phyloP scores from a whole-genome alignment of 64 coral and sea anemone genomes.

The Catalaphyllia jardinei region DNA sequence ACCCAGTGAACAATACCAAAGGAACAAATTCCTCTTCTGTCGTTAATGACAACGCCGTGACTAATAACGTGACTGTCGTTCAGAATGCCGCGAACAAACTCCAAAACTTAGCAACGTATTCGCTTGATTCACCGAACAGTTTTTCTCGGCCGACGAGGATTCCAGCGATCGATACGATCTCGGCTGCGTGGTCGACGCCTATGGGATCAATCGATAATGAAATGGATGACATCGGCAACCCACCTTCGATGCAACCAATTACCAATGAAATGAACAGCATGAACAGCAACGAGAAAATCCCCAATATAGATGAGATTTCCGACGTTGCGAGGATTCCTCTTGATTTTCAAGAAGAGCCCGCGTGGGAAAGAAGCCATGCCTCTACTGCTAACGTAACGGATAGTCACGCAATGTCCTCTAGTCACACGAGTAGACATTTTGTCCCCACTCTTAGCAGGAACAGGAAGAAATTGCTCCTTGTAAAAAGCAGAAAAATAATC shows the following conservation, averaged over 20 bases:
- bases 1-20: not conserved
- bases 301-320: slow-evolving; percentile 38
- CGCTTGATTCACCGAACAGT: slow-evolving; percentile 34
- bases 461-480: not conserved
- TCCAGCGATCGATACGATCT: slow-evolving; percentile 51
- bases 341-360: slow-evolving; percentile 31
- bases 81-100: not conserved
- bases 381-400: not conserved
- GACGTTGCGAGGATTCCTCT: slow-evolving; percentile 12
- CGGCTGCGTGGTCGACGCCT: slow-evolving; percentile 38
- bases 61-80: not conserved
- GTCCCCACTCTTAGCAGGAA: not conserved
- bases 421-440: not conserved
- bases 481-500: not conserved
- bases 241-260: slow-evolving; percentile 36
- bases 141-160: slow-evolving; percentile 58
- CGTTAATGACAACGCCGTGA: not conserved
- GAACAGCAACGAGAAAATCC: slow-evolving; percentile 10
- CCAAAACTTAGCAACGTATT: slow-evolving; percentile 12
- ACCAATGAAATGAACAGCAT: slow-evolving; percentile 10
- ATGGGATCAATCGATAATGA: slow-evolving; percentile 66
- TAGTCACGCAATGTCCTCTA: not conserved
- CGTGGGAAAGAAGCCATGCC: slow-evolving; percentile 32
- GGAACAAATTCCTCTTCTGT: not conserved
- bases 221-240: slow-evolving; percentile 48